Base-by-base conservation (phyloP, 2,888 invertebrate genomes). In the Meteorus colon region DNA sequence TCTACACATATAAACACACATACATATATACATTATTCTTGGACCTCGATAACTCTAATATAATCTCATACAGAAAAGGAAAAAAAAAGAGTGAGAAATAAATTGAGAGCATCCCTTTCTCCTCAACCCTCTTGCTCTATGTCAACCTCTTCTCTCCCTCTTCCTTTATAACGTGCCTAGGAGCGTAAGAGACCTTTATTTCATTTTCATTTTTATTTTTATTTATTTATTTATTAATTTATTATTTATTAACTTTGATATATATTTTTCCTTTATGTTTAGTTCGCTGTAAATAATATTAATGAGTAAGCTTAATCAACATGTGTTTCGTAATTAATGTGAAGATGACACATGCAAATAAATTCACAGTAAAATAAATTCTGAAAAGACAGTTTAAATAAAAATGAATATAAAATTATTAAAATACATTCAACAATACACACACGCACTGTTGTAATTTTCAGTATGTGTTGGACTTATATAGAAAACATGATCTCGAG, bases 401-500 rank as follows among this genome's bases (percentile, higher is more conserved):
- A 41, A 37, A 29, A 34, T 29, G 2, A 63, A 63, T 29, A 34
- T 31, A 34, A 14, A 63, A 63, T 34, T 12, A 24, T 31, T 29
- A 62, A 59, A 27, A 34, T 31, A 63, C n/a, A 31, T 31, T 75
- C 8, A 68, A 34, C 65, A 78, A 73, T 76, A 77, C 4, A 24
- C 4, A 24, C 74, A 73, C 74, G 67, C 73, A 45, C 41, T 72
- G 76, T 77, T 77, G 73, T 12, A 48, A 34, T n/a, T 63, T 8
- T 63, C 34, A 63, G 75, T 76, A 77, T 74, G 74, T 78, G 76
- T 78, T 62, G 76, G 65, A 74, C 73, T 73, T 73, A 65, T 27
- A 68, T 59, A 68, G 63, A 73, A 63, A 51, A 67, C 29, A 67
- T 55, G 45, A 70, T 60, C 41, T 65, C 41, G 73, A 71, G 45